Conservation (phyloP, 1,140 invertebrate species). For the Calephelis nemesis region DNA sequence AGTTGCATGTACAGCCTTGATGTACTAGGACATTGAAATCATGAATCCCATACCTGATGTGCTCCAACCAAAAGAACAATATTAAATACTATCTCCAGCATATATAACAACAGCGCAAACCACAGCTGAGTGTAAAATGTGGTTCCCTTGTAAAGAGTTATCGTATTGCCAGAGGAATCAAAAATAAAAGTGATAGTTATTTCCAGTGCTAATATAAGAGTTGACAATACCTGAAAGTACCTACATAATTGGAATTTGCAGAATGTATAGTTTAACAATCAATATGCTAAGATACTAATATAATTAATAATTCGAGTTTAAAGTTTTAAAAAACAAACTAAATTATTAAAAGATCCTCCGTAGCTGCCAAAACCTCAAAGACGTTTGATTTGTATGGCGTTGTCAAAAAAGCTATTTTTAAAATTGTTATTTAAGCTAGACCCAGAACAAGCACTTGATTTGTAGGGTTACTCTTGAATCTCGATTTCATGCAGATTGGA, state of each 20-base stretch:
- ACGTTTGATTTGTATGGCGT: too few species aligned
- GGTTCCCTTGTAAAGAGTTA: slow-evolving; percentile 37
- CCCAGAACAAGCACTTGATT: too few species aligned
- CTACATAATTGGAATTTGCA: not conserved
- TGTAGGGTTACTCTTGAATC: too few species aligned
- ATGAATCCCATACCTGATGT: slow-evolving; percentile 34
- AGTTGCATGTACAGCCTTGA: too few species aligned
- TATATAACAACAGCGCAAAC: slow-evolving; percentile 35
- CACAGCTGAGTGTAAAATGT: slow-evolving; percentile 26
- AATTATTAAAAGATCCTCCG: not conserved
- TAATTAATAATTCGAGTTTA: too few species aligned
- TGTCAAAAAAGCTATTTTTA: too few species aligned
- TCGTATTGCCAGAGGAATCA: slow-evolving; percentile 16
- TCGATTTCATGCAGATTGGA: too few species aligned
- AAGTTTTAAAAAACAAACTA: not conserved
- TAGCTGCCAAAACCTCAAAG: too few species aligned
- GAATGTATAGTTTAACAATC: not conserved
- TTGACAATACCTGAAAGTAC: slow-evolving; percentile 29
- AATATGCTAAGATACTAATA: too few species aligned
- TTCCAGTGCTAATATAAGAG: slow-evolving; percentile 30
- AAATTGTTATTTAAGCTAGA: too few species aligned
- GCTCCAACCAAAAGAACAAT: slow-evolving; percentile 39
- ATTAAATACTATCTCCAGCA: slow-evolving; percentile 38
- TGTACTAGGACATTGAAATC: too few species aligned
- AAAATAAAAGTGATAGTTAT: slow-evolving; percentile 9